Conservation (phyloP, 1,140 invertebrate species). For the Drosophila insularis region DNA sequence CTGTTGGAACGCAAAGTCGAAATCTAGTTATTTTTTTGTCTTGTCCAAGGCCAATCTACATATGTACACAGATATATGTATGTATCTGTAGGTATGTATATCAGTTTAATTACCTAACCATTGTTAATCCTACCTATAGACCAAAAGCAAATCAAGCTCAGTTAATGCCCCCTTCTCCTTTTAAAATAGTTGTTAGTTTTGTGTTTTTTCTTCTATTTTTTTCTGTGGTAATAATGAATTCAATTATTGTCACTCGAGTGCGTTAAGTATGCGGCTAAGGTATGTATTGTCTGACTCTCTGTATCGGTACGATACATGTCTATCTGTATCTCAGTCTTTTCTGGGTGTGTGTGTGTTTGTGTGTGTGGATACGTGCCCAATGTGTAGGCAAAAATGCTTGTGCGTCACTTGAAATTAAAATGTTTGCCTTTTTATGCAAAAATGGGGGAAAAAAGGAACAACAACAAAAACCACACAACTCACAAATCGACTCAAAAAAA, state of each 20-base stretch:
- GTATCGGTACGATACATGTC: conserved; percentile 53
- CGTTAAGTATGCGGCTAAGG: conserved; percentile 78
- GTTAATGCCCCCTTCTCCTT: conserved; percentile 42
- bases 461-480: conserved; percentile 17
- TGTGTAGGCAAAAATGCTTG: conserved; percentile 55
- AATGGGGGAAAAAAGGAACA: conserved; percentile 27
- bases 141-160: conserved; percentile 42
- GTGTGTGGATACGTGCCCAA: conserved; percentile 32
- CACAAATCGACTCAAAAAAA: conserved; percentile 13
- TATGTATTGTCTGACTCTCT: conserved; percentile 48
- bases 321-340: conserved; percentile 21
- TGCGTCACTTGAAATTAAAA: conserved; percentile 78
- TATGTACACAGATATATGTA: neutral
- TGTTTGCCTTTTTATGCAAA: conserved; percentile 45
- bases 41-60: conserved; percentile 58
- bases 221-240: conserved; percentile 69
- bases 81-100: conserved; percentile 18
- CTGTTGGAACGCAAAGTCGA: neutral
- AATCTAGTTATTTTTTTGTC: conserved; percentile 19
- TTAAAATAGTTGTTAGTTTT: conserved; percentile 21
- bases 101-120: conserved; percentile 75
- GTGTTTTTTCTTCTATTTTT: conserved; percentile 38
- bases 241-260: conserved; percentile 80
- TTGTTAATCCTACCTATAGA: conserved; percentile 68
- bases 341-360: neutral